Conservation (phyloP, 64 coral and sea anemone species). For the Stichodactyla mertensii region DNA sequence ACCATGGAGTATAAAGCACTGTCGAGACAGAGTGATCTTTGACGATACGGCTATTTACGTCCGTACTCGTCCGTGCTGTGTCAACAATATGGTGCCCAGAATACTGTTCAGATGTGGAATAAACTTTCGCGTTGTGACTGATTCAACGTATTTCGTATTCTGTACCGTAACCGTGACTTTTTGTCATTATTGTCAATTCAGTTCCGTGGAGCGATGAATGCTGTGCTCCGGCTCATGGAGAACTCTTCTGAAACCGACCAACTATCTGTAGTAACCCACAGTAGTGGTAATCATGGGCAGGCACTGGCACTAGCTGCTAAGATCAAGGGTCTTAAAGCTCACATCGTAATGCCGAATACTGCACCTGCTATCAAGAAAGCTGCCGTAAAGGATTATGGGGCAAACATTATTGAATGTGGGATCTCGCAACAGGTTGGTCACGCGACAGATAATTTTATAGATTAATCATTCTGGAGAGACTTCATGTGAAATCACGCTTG, state of each 20-base stretch:
- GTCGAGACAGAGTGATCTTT: too few relatives aligned
- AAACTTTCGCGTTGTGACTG: too few relatives aligned
- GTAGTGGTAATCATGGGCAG: constrained; percentile 97
- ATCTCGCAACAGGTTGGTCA: constrained; percentile 62
- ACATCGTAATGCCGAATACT: constrained; percentile 85
- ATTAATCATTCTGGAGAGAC: background rate
- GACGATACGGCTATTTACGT: too few relatives aligned
- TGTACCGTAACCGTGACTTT: background rate
- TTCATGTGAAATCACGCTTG: too few relatives aligned
- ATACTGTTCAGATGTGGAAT: too few relatives aligned
- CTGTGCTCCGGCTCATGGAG: constrained; percentile 65
- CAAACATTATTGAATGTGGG: constrained; percentile 82
- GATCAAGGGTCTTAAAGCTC: constrained; percentile 58
- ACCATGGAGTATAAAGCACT: too few relatives aligned
- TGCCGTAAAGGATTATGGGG: constrained; percentile 90
- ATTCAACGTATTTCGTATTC: too few relatives aligned
- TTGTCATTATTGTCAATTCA: constrained; percentile 10
- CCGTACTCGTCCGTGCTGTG: too few relatives aligned
- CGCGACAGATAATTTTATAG: background rate
- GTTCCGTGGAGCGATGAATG: constrained; percentile 98
- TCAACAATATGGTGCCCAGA: too few relatives aligned
- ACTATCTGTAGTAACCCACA: constrained; percentile 82
- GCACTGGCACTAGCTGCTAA: constrained; percentile 86
- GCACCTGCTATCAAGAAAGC: constrained; percentile 79
- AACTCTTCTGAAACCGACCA: constrained; percentile 8